Conservation (phyloP, 2,113 vertebrate genomes). For the Morone chrysops region DNA sequence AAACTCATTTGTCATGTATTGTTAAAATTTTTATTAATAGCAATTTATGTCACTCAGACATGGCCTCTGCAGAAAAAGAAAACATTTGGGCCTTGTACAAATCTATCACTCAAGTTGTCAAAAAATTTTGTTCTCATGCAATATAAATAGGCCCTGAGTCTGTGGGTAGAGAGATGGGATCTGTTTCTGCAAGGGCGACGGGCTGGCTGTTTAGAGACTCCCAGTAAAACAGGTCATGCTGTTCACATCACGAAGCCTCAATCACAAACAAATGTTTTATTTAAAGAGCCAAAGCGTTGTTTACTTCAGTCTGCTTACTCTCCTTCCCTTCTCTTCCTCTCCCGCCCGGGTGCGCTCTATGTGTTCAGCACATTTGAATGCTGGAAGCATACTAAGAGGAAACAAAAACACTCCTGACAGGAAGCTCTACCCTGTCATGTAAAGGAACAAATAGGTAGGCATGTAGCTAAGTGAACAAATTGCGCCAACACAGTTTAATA, state of each 20-base stretch:
- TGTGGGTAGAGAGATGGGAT: conserved; percentile 85
- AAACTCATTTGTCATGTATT: conserved; percentile 92
- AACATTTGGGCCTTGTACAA: conserved; percentile 89
- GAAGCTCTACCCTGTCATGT: conserved; percentile 78
- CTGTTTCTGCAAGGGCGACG: conserved; percentile 86
- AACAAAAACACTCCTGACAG: conserved; percentile 82
- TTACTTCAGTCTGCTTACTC: conserved; percentile 79
- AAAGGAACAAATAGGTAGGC: conserved; percentile 79
- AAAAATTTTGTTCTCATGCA: conserved; percentile 95
- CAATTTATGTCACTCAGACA: conserved; percentile 91
- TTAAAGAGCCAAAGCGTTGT: conserved; percentile 84
- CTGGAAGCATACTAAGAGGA: conserved; percentile 73
- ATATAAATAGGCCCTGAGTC: conserved; percentile 89
- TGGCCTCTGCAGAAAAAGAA: conserved; percentile 82
- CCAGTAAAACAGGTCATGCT: conserved; percentile 85
- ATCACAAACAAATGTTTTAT: conserved; percentile 88
- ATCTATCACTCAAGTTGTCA: conserved; percentile 94
- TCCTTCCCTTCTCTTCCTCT: conserved; percentile 73
- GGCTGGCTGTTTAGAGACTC: conserved; percentile 81
- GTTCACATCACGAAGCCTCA: conserved; percentile 84
- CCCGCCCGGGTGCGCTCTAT: conserved; percentile 60
- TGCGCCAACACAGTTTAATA: conserved; percentile 70
- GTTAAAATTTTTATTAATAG: conserved; percentile 94
- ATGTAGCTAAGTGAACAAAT: conserved; percentile 77
- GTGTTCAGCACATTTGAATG: conserved; percentile 79